Evolutionary conservation across 2,797 vertebrate species (phyloP), one percentile per base, ranked within the genome.

Genomic region (Eidolon dupreanum): DNA sequence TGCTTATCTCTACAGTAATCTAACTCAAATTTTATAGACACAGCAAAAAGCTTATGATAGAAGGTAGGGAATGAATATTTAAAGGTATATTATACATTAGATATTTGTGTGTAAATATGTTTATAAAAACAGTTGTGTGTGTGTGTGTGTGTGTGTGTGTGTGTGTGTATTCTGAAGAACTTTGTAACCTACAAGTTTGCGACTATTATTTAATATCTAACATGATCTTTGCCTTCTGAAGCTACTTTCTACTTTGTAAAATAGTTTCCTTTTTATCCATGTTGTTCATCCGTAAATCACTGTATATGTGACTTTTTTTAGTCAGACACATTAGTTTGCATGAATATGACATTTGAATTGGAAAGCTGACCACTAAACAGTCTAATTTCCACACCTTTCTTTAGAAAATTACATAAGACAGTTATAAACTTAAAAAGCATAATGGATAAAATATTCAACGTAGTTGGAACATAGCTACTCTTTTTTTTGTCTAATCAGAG

Each of bases 1-100:
- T 98, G 96, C 98, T 97, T 97, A 97, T 97, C 96, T 94, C 91
- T 95, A 88, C 81, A 97, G 83, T 74, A 65, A 96, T 74, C 88
- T 93, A 97, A 94, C 97, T 96, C 73, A 97, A 95, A 96, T 96
- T 97, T 96, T 94, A 26, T 71, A 95, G 87, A 53, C 38, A 70
- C 82, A 68, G 68, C 70, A 91, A 73, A 97, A 97, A 97, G 75
- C 85, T 96, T 88, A 89, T 59, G 74, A 38, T 82, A 59, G 94
- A 88, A 96, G 79, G 65, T 82, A 96, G 93, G n/a, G 94, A 86
- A 92, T 95, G 51, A 74, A 59, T 82, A 84, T 71, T 97, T 95
- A 91, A 96, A 53, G 51, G 28, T 84, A 68, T 61, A 63, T 66
- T 92, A 11, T 96, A 49, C 68, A 19, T 94, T 65, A 90, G 55